phyloP scores from a whole-genome alignment of 2,797 vertebrate species.

The Myripristis jacobus region DNA sequence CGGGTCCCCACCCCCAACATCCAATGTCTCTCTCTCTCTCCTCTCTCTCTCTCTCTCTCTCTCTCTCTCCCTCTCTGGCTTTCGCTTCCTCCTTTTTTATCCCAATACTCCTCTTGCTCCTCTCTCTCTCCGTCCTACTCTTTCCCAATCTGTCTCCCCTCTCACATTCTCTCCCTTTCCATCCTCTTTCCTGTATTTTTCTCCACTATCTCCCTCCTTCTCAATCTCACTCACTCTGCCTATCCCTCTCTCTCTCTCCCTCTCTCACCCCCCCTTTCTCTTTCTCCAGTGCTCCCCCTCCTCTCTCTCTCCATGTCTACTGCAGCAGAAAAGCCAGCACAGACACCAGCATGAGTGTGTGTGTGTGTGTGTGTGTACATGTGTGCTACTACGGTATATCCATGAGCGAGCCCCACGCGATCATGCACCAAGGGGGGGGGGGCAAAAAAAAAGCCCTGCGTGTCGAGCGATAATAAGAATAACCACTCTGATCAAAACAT shows the following conservation, averaged over 20 bases:
- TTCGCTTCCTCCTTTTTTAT: slow-evolving; percentile 47
- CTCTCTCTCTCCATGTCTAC: slow-evolving; percentile 70
- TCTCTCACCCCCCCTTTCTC: slow-evolving; percentile 54
- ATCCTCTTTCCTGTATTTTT: slow-evolving; percentile 45
- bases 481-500: slow-evolving; percentile 71
- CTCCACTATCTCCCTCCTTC: slow-evolving; percentile 64
- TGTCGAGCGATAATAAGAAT: slow-evolving; percentile 32
- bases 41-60: slow-evolving; percentile 3
- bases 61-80: slow-evolving; percentile 47
- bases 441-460: neutral
- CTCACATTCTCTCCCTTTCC: slow-evolving; percentile 45
- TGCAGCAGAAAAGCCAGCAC: slow-evolving; percentile 83
- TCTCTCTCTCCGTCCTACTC: slow-evolving; percentile 7
- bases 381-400: slow-evolving; percentile 57
- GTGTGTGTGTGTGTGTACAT: slow-evolving; percentile 40
- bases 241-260: slow-evolving; percentile 47
- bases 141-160: slow-evolving; percentile 23
- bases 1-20: slow-evolving; percentile 69
- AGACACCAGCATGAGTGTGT: slow-evolving; percentile 72
- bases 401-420: slow-evolving; percentile 41
- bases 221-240: slow-evolving; percentile 67
- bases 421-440: slow-evolving; percentile 46
- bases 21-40: slow-evolving; percentile 20
- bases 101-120: neutral
- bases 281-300: slow-evolving; percentile 59